A percentile compares a stretch with the other conserved stretches of the same genome.
These are phyloP conservation scores for Probaryconus sp. DNA, from an alignment of 1,140 invertebrate genomes.

Conservation along the genomic window DNA sequence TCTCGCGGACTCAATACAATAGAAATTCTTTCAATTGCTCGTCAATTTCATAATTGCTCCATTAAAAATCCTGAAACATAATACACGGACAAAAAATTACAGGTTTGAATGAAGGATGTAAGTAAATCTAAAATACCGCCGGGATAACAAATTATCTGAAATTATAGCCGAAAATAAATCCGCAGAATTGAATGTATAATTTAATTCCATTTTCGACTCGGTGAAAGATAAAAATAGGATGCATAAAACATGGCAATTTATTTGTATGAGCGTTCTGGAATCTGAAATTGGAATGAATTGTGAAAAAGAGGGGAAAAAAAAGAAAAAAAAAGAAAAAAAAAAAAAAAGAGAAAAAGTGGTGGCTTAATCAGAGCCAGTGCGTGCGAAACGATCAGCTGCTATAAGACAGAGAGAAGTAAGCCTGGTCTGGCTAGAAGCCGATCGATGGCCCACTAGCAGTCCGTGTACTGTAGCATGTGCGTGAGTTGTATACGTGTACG, in stretches of 20 bases:
- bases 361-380: slow-evolving; percentile 38
- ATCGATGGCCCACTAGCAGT: slow-evolving; percentile 55
- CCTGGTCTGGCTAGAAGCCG: slow-evolving; percentile 36
- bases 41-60: no score
- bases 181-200: no score
- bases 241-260: neutral
- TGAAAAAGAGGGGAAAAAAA: neutral
- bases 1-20: no score
- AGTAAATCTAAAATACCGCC: no score
- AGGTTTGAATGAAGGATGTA: no score
- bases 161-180: no score
- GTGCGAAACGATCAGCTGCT: slow-evolving; percentile 56
- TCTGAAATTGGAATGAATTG: slow-evolving; percentile 1
- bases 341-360: neutral
- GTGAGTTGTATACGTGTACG: slow-evolving; percentile 26
- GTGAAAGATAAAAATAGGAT: slow-evolving; percentile 5
- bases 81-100: no score
- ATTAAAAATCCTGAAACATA: no score
- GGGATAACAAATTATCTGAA: no score
- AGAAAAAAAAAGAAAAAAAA: neutral
- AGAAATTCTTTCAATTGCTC: no score
- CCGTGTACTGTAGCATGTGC: slow-evolving; percentile 38
- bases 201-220: no score
- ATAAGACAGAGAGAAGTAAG: slow-evolving; percentile 34
- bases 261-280: neutral